These are phyloP conservation scores for Dynastes grantii DNA, from an alignment of 2,888 invertebrate species.

Conservation along the genomic window DNA sequence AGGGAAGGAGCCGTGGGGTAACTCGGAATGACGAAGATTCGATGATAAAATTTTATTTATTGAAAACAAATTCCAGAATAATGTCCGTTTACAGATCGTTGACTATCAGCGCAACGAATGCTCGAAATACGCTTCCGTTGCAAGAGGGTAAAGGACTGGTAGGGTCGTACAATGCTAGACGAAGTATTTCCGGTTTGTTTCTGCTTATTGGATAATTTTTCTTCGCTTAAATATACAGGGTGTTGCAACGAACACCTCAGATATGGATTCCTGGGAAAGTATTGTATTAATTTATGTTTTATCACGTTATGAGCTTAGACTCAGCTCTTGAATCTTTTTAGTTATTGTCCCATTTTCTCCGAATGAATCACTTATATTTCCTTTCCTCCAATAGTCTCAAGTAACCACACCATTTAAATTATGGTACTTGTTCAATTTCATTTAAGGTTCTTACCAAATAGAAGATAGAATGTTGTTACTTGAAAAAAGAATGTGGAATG, in stretches of 20 bases:
- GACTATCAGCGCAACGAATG: slow-evolving; percentile 56
- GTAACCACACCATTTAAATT: too few species aligned
- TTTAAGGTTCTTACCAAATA: too few species aligned
- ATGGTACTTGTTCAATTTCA: too few species aligned
- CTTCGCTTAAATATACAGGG: background rate
- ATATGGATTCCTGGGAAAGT: background rate
- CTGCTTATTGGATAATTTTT: background rate
- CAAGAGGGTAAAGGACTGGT: slow-evolving; percentile 34
- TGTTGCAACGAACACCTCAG: background rate
- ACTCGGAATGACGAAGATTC: background rate
- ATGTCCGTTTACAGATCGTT: slow-evolving; percentile 56
- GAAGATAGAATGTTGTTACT: too few species aligned
- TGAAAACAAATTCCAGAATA: slow-evolving; percentile 56
- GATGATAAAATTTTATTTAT: slow-evolving; percentile 53
- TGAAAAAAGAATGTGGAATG: too few species aligned
- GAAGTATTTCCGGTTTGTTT: background rate
- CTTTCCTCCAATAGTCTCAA: too few species aligned
- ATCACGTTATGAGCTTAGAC: too few species aligned
- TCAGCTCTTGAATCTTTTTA: too few species aligned
- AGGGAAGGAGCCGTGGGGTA: background rate
- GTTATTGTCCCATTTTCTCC: too few species aligned
- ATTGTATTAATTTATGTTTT: background rate
- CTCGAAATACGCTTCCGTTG: slow-evolving; percentile 54
- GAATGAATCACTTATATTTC: too few species aligned
- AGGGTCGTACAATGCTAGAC: background rate